Evolutionary conservation across 2,797 vertebrate genomes (phyloP), one percentile per base, ranked within the genome.

Genomic region (Xyrichtys novacula): DNA sequence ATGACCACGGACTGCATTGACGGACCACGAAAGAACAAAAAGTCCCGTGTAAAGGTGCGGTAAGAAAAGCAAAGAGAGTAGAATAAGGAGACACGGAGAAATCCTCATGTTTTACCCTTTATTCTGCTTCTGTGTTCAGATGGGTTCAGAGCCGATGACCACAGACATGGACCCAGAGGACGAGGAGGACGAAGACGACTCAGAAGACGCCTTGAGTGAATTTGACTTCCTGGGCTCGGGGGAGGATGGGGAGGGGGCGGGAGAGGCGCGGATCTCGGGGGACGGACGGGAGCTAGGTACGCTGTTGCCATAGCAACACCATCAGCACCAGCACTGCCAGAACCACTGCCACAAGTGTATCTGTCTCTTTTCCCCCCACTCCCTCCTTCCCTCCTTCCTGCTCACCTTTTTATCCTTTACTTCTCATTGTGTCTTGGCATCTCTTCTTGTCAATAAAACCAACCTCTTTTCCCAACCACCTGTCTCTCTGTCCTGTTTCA

Each of bases 181-280:
- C 0, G 96, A 97, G 57, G 96, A 96, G 0, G 96, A 97, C 0
- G 96, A 97, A 23, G 96, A 96, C 0, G 96, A 97, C 88, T 97
- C 96, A 0, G 96, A 97, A 80, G 96, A 97, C 0, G 96, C 96
- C 44, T 93, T 97, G 78, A 94, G 92, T 32, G 96, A 97, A 75
- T 97, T 97, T 77, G 95, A 97, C 77, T 97, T 96, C 88, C 81
- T 97, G 83, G 96, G 93, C 82, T 96, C 96, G 0, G 96, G 96
- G 87, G 96, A 97, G 83, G 95, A 96, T 11, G 94, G 94, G 56
- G 95, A 96, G 72, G 95, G 95, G 46, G 91, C 95, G 17, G 94
- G 95, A 52, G 96, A 95, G 83, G 90, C 94, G 44, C 92, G 94
- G 59, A 78, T 94, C 66, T 93, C 93, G 1, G 94, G 94, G 71